Percentiles rank a stretch among this genome's conserved stretches.
Evolutionary conservation across 2,797 vertebrate species (phyloP).

Genomic region (Harpagifer antarcticus): DNA sequence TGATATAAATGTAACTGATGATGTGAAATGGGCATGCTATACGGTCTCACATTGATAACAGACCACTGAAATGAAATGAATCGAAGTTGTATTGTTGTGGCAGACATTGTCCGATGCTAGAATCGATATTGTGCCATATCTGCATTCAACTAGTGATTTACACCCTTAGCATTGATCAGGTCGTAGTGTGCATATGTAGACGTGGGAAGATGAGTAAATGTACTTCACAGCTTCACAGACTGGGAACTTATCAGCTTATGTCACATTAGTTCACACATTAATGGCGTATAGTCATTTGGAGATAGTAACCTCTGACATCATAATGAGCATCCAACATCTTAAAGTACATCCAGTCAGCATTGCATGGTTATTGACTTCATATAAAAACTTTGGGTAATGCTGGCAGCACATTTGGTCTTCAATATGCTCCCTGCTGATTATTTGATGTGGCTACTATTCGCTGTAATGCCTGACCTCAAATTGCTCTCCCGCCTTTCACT

Average conservation of each 20-base stretch:
- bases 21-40: no score
- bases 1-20: no score
- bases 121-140: no score
- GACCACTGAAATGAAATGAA: no score
- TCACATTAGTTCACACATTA: conserved; percentile 1
- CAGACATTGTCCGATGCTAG: no score
- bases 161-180: no score
- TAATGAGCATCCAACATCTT: conserved; percentile 20
- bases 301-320: conserved; percentile 24
- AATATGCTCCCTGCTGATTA: conserved; percentile 61
- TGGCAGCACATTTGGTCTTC: conserved; percentile 50
- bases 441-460: conserved; percentile 65
- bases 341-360: conserved; percentile 24
- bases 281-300: neutral
- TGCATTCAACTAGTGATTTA: no score
- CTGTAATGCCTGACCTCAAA: conserved; percentile 69
- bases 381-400: conserved; percentile 49
- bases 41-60: no score
- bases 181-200: no score
- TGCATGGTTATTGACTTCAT: conserved; percentile 42
- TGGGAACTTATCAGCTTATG: conserved; percentile 6
- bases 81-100: no score
- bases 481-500: conserved; percentile 61
- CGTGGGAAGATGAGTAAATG: neutral
- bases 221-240: neutral